These are phyloP conservation scores for Neosilurus hyrtlii DNA, from an alignment of 2,797 vertebrate genomes.

Conservation along the genomic window DNA sequence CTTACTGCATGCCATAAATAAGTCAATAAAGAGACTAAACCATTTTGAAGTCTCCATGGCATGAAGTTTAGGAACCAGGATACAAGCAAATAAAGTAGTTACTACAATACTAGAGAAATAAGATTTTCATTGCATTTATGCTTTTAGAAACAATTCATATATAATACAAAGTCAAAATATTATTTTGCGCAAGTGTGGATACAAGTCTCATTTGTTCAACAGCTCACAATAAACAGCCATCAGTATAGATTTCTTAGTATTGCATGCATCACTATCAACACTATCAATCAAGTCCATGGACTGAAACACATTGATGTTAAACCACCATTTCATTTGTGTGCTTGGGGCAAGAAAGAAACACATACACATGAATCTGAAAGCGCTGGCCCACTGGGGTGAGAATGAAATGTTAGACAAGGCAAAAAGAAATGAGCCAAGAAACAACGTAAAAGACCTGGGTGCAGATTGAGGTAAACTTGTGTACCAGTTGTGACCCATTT, in stretches of 20 bases:
- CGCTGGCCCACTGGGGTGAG: constrained; percentile 36
- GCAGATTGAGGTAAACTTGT: constrained; percentile 15
- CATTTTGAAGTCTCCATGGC: neutral
- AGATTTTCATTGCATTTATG: neutral
- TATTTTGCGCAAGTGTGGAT: neutral
- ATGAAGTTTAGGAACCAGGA: neutral
- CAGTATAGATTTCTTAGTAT: constrained; percentile 13
- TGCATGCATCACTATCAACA: constrained; percentile 3
- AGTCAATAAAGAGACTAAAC: neutral
- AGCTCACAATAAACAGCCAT: neutral
- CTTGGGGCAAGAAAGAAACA: constrained; percentile 37
- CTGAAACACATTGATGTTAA: constrained; percentile 41
- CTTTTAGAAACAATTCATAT: neutral
- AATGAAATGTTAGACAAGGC: constrained; percentile 51
- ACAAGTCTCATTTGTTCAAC: neutral
- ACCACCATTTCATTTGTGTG: constrained; percentile 35
- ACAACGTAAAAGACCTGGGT: constrained; percentile 17
- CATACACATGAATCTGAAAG: constrained; percentile 34
- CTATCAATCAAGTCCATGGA: constrained; percentile 15
- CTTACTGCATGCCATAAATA: neutral
- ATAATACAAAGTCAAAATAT: neutral
- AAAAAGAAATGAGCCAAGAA: constrained; percentile 37
- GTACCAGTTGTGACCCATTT: constrained; percentile 35
- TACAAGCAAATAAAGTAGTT: neutral
- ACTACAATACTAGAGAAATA: neutral